phyloP scores from a whole-genome alignment of 2,888 invertebrate species.

The Philhelius pedissequus region DNA sequence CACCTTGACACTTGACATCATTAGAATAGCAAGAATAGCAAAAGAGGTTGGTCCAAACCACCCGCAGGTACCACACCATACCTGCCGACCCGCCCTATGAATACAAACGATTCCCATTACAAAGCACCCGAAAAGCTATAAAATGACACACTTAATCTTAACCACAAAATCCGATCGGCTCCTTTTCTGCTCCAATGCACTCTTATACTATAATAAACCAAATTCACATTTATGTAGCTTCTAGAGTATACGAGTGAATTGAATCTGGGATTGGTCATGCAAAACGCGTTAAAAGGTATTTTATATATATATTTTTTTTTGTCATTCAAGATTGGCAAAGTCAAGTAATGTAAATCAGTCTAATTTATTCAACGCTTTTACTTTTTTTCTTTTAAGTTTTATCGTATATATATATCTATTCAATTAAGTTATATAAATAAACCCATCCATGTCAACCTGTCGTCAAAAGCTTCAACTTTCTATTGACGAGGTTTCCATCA shows the following conservation, averaged over 20 bases:
- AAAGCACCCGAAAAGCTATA: slow-evolving; percentile 8
- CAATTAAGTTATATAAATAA: slow-evolving; percentile 36
- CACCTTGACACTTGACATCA: slow-evolving; percentile 63
- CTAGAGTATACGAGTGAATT: too few species aligned
- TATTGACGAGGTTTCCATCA: slow-evolving; percentile 35
- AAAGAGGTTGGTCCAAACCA: slow-evolving; percentile 22
- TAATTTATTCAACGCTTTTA: slow-evolving; percentile 51
- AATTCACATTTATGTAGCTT: not conserved
- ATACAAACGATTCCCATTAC: slow-evolving; percentile 37
- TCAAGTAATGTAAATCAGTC: not conserved
- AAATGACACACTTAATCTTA: slow-evolving; percentile 6
- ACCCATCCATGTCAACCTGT: slow-evolving; percentile 35
- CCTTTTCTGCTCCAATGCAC: slow-evolving; percentile 22
- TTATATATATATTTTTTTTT: not conserved
- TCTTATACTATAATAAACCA: slow-evolving; percentile 3
- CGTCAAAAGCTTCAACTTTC: slow-evolving; percentile 41
- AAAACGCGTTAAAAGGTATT: not conserved
- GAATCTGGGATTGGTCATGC: slow-evolving; percentile 39
- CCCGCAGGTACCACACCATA: not conserved
- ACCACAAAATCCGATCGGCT: slow-evolving; percentile 51
- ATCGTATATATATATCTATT: not conserved
- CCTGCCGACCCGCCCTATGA: not conserved
- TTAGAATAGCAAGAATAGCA: slow-evolving; percentile 53
- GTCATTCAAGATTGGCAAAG: slow-evolving; percentile 13
- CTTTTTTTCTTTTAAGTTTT: slow-evolving; percentile 3